Conservation (phyloP, 2,113 vertebrate genomes). For the Scytalopus superciliaris region DNA sequence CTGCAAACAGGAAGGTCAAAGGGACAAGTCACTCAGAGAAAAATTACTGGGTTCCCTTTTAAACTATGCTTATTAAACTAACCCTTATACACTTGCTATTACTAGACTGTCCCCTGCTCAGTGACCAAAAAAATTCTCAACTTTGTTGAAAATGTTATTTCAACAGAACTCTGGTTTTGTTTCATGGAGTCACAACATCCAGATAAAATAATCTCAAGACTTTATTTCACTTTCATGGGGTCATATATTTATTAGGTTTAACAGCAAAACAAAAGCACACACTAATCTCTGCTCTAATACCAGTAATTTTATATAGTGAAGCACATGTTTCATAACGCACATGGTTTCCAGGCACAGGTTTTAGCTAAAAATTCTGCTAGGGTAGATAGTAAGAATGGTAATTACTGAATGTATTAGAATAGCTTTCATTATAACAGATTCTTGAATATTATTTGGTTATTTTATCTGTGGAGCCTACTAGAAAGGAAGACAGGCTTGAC, state of each 20-base stretch:
- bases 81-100: not conserved
- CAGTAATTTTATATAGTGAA: not conserved
- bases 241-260: not conserved
- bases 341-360: not conserved
- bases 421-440: not conserved
- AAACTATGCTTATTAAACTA: not conserved
- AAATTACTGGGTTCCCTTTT: not conserved
- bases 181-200: not conserved
- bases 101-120: not conserved
- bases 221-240: not conserved
- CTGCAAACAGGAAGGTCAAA: not conserved
- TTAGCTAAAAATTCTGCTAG: not conserved
- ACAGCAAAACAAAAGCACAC: not conserved
- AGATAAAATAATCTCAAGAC: not conserved
- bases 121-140: not conserved
- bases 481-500: not conserved
- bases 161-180: not conserved
- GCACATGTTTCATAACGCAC: not conserved
- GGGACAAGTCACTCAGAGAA: fast-evolving
- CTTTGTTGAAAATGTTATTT: not conserved
- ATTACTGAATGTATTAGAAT: not conserved
- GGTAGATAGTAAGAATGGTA: not conserved
- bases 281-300: not conserved
- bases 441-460: not conserved
- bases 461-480: not conserved